phyloP scores from a whole-genome alignment of 2,888 invertebrate species.

The Phyllotreta striolata region DNA sequence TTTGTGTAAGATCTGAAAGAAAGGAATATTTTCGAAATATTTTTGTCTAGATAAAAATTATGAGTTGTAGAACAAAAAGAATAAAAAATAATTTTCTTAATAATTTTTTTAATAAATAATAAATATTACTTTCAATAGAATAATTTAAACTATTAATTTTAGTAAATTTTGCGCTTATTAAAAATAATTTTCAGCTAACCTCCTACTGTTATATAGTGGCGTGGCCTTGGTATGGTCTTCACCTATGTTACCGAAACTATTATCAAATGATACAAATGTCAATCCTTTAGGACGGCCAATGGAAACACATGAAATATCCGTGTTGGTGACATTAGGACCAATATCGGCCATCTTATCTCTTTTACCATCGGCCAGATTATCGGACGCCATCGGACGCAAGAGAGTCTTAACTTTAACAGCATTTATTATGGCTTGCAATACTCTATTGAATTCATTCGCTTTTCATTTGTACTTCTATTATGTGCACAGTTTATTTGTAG shows the following conservation, averaged over 20 bases:
- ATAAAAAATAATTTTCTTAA: background rate
- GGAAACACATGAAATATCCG: slow-evolving; percentile 7
- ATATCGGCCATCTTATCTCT: background rate
- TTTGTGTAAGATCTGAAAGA: too few relatives aligned
- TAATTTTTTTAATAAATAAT: slow-evolving; percentile 17
- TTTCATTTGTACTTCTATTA: background rate
- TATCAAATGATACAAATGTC: slow-evolving; percentile 17
- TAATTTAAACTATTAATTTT: too few relatives aligned
- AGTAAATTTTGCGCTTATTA: slow-evolving; percentile 3
- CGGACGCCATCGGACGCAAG: slow-evolving; percentile 6
- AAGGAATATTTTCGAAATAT: too few relatives aligned
- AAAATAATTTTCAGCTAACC: background rate
- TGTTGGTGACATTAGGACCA: slow-evolving; percentile 6
- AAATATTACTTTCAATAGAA: too few relatives aligned
- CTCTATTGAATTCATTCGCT: background rate
- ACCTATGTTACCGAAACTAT: slow-evolving; percentile 18
- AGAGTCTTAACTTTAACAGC: slow-evolving; percentile 2
- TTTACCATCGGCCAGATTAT: background rate
- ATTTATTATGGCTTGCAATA: background rate
- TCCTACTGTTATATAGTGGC: slow-evolving; percentile 2
- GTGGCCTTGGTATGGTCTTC: slow-evolving; percentile 14
- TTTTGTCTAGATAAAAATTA: too few relatives aligned
- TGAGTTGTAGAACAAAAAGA: too few relatives aligned
- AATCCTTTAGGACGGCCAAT: slow-evolving; percentile 26
- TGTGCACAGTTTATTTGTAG: background rate